A percentile compares a stretch with the other conserved stretches of the same genome.
These are phyloP conservation scores for Erpornis zantholeuca DNA, from an alignment of 2,113 vertebrate genomes.

Conservation along the genomic window DNA sequence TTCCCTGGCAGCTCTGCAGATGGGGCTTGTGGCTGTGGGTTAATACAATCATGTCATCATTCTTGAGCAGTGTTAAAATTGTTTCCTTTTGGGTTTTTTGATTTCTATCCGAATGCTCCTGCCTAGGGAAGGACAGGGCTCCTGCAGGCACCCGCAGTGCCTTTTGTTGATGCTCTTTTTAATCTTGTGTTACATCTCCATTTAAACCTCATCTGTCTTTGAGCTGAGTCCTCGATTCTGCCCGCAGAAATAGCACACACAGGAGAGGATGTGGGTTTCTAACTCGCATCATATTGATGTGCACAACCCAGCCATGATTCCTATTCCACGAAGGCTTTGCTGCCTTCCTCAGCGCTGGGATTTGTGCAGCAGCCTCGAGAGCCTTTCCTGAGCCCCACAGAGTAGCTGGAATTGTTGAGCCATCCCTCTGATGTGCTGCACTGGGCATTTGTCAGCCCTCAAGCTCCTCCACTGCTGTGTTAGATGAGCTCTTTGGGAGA, in stretches of 20 bases:
- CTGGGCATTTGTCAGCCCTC: background rate
- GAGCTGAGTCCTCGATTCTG: background rate
- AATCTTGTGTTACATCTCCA: background rate
- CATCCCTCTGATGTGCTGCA: background rate
- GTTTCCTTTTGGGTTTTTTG: background rate
- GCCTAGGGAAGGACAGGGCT: background rate
- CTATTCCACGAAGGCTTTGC: background rate
- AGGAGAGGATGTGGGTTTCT: background rate
- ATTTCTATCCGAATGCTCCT: background rate
- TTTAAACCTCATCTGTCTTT: background rate
- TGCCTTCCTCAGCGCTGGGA: background rate
- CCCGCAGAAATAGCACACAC: background rate
- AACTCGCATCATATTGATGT: background rate
- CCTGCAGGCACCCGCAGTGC: background rate
- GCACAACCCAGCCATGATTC: background rate
- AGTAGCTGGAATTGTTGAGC: background rate
- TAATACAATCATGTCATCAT: background rate
- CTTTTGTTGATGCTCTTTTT: background rate
- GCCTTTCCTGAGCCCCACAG: background rate
- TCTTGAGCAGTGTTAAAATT: background rate
- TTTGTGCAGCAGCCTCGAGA: background rate
- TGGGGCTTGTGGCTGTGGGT: background rate
- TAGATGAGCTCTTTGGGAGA: slow-evolving; percentile 12
- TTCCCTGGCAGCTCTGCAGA: background rate
- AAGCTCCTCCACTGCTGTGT: background rate